Base-by-base conservation (phyloP, 2,888 invertebrate species). In the Ctena decussata region DNA sequence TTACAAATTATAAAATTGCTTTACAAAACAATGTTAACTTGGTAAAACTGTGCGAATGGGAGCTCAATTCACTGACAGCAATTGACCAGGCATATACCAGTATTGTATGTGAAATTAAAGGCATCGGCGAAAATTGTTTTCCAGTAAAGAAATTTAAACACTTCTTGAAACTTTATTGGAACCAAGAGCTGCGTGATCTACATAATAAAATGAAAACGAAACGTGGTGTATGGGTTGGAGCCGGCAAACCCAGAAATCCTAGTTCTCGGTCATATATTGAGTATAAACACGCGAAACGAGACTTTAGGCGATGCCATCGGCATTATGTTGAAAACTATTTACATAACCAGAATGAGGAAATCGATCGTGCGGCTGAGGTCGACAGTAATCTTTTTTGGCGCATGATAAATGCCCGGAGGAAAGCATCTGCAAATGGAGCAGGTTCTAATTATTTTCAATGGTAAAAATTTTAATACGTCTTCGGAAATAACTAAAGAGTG, bases 161-260 rank as follows among this genome's bases (percentile, higher is more conserved):
- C 12, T 73, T 30, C 71, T 35, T 78, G 27, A 79, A 79, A 39
- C 79, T 72, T 11, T 79, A 72, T n/a, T 72, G 79, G 79, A 79
- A 79, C 11, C n/a, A 39, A 8, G 79, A 79, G 30, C 24, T 77
- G 27, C 11, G n/a, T 49, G 37, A 18, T 18, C 32, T 69, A 12
- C 77, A 77, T 70, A 24, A 37, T 11, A 44, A 44, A n/a, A 39
- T 65, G 65, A n/a, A 8, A 60, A 15, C 39, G 18, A 15, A 32
- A 18, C 24, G 70, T 1, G 2, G 21, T 15, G 35, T 24, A 37
- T 77, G 77, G 77, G 44, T 65, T 12, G 24, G 30, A 1, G 70
- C 44, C 11, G 78, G 71, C 18, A 39, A 49, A 15, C 53, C 71
- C 11, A 70, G 78, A 35, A 35, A 15, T 30, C 2, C 11, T 49